Conservation (phyloP, 2,797 vertebrate genomes). For the Echeneis naucrates region DNA sequence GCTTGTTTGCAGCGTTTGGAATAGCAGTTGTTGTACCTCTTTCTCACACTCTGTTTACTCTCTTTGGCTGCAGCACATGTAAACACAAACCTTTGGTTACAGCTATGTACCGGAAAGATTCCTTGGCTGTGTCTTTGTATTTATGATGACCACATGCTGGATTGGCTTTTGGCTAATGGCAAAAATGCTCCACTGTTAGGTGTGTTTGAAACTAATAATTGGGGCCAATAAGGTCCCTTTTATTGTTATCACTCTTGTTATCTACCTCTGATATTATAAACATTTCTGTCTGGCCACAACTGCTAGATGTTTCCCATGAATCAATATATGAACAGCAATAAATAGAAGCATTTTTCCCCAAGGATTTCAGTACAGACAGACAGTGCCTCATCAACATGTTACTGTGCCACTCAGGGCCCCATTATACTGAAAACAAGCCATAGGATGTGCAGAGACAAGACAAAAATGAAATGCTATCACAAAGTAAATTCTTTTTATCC, state of each 20-base stretch:
- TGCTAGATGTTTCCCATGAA: background rate
- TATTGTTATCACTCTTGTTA: background rate
- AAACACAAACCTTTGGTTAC: slow-evolving; percentile 68
- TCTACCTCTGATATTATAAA: slow-evolving; percentile 11
- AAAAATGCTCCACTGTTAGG: slow-evolving; percentile 29
- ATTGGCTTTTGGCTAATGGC: slow-evolving; percentile 47
- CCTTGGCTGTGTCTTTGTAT: slow-evolving; percentile 62
- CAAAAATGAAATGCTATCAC: too few relatives aligned
- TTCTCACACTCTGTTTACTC: slow-evolving; percentile 74
- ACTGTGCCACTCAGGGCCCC: too few relatives aligned
- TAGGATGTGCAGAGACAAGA: too few relatives aligned
- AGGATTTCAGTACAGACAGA: background rate
- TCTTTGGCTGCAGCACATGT: slow-evolving; percentile 73
- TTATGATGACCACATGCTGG: slow-evolving; percentile 57
- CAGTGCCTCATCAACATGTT: too few relatives aligned
- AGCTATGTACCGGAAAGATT: slow-evolving; percentile 65
- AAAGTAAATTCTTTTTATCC: too few relatives aligned
- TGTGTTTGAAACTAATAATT: slow-evolving; percentile 2
- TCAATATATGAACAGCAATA: background rate
- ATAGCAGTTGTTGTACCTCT: slow-evolving; percentile 65
- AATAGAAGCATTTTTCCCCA: background rate
- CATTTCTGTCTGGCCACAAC: slow-evolving; percentile 6
- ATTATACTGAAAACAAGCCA: too few relatives aligned
- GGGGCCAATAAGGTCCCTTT: slow-evolving; percentile 10
- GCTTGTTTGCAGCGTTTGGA: slow-evolving; percentile 54